These are phyloP conservation scores for Imbricaverruca yamaguchii DNA, from an alignment of 2,888 invertebrate genomes.

Conservation along the genomic window DNA sequence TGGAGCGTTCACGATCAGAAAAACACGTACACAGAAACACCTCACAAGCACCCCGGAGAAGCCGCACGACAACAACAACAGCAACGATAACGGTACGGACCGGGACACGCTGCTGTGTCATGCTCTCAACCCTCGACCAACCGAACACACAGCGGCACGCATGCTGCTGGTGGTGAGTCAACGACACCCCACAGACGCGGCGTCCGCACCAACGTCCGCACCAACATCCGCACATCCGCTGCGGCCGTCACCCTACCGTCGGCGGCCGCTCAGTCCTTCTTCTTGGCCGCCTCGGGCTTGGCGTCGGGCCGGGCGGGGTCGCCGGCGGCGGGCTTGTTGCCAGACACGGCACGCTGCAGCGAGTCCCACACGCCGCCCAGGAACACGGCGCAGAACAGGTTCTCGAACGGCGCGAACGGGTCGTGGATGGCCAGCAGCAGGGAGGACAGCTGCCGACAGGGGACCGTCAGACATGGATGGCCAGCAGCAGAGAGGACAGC, in stretches of 20 bases:
- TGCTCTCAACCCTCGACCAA: too few species aligned
- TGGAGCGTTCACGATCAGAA: too few species aligned
- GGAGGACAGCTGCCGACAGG: slow-evolving; percentile 64
- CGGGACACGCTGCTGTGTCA: too few species aligned
- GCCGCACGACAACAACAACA: too few species aligned
- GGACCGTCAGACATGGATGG: neutral
- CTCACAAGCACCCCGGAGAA: too few species aligned
- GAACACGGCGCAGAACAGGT: slow-evolving; percentile 90
- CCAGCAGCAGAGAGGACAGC: neutral
- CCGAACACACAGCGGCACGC: too few species aligned
- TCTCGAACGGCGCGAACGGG: slow-evolving; percentile 98
- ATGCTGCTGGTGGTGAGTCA: too few species aligned
- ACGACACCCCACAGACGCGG: too few species aligned
- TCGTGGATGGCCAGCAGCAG: slow-evolving; percentile 95
- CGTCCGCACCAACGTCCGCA: too few species aligned
- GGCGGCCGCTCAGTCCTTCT: slow-evolving; percentile 36
- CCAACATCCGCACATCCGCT: too few species aligned
- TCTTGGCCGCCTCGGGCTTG: slow-evolving; percentile 59
- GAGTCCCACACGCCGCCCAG: slow-evolving; percentile 99
- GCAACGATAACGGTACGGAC: too few species aligned
- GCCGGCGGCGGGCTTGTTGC: slow-evolving; percentile 34
- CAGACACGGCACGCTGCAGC: slow-evolving; percentile 73
- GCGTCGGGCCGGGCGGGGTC: slow-evolving; percentile 60
- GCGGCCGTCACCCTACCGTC: slow-evolving; percentile 24
- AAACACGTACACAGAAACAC: too few species aligned